Percentiles rank a stretch among this genome's conserved stretches.
Evolutionary conservation across 2,888 invertebrate genomes (phyloP).

Genomic region (Xylocampa areola): DNA sequence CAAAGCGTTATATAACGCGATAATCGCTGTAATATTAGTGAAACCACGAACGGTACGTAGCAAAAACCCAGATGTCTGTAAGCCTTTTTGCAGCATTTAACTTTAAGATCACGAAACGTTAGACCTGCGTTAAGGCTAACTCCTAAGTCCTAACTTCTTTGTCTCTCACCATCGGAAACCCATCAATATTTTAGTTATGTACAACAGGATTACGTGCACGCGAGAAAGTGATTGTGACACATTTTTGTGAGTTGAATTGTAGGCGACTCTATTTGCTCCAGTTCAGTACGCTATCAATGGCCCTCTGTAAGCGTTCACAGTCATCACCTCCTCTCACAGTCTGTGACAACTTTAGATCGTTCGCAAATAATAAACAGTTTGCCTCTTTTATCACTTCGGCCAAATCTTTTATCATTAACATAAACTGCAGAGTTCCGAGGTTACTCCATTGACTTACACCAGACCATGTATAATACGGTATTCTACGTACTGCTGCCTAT

Average conservation of each 20-base stretch:
- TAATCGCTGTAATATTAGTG: neutral
- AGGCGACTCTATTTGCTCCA: slow-evolving; percentile 13
- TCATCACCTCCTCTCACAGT: neutral
- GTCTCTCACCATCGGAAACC: neutral
- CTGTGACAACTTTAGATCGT: slow-evolving; percentile 9
- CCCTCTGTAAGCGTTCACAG: slow-evolving; percentile 5
- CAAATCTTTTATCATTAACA: slow-evolving; percentile 17
- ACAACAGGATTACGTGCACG: neutral
- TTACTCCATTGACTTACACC: slow-evolving; percentile 15
- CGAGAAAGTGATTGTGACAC: slow-evolving; percentile 8
- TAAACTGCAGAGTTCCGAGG: slow-evolving; percentile 8
- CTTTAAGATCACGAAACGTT: slow-evolving; percentile 3
- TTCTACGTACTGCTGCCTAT: slow-evolving; percentile 14
- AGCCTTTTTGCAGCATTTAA: slow-evolving; percentile 3
- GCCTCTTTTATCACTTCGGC: slow-evolving; percentile 2
- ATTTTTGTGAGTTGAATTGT: slow-evolving; percentile 14
- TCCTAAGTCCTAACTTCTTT: slow-evolving; percentile 13
- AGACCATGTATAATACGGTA: slow-evolving; percentile 3
- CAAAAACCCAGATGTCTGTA: neutral
- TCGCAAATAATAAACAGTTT: slow-evolving; percentile 12
- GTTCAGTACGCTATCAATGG: slow-evolving; percentile 7
- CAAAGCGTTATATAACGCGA: slow-evolving; percentile 9
- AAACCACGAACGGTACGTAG: neutral
- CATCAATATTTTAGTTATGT: slow-evolving; percentile 2
- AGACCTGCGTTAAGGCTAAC: slow-evolving; percentile 7